Evolutionary conservation across 2,888 invertebrate genomes (phyloP).

Genomic region (Pyrgus malvae): DNA sequence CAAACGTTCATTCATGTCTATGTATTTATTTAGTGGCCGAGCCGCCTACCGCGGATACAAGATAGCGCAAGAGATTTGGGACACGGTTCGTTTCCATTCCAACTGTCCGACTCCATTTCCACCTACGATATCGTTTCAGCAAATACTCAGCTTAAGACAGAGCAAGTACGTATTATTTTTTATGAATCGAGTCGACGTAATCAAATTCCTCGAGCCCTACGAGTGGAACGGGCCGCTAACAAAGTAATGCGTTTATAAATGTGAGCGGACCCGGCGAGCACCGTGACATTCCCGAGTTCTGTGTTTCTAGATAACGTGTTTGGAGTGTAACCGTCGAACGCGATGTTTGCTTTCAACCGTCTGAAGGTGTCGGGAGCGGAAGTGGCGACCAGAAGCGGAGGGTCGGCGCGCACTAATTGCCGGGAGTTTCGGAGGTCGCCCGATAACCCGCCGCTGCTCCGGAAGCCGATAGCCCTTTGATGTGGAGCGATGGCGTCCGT

Average conservation of each 20-base stretch:
- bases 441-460: slow-evolving; percentile 73
- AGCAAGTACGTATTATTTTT: slow-evolving; percentile 2
- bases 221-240: slow-evolving; percentile 7
- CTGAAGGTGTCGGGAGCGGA: slow-evolving; percentile 45
- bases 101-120: neutral
- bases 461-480: slow-evolving; percentile 78
- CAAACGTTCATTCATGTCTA: slow-evolving; percentile 73
- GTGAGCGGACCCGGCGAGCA: neutral
- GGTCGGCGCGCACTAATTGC: slow-evolving; percentile 59
- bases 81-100: neutral
- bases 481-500: slow-evolving; percentile 66
- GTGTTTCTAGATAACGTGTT: slow-evolving; percentile 29
- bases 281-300: slow-evolving; percentile 20
- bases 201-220: slow-evolving; percentile 3
- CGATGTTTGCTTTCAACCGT: slow-evolving; percentile 39
- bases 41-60: slow-evolving; percentile 48
- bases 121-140: neutral
- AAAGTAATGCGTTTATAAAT: neutral
- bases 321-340: slow-evolving; percentile 34
- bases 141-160: neutral
- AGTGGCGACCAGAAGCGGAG: slow-evolving; percentile 50
- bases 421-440: slow-evolving; percentile 76
- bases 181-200: neutral
- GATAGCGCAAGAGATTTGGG: slow-evolving; percentile 27
- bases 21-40: slow-evolving; percentile 67